These are phyloP conservation scores for Mercenaria mercenaria DNA, from an alignment of 1,140 invertebrate species.

Conservation along the genomic window DNA sequence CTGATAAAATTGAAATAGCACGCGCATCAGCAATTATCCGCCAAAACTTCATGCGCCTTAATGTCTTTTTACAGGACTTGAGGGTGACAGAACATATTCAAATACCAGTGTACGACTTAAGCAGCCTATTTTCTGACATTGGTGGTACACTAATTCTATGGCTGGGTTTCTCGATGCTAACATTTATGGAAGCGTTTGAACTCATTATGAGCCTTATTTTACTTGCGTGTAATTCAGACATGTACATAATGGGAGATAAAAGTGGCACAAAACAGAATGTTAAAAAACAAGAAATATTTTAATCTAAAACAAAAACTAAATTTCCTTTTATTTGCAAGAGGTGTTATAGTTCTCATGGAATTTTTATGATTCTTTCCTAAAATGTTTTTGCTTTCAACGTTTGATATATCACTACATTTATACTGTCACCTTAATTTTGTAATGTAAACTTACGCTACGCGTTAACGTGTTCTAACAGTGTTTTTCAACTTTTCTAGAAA, in stretches of 20 bases:
- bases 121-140: conserved; percentile 82
- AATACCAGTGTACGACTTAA: conserved; percentile 80
- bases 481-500: too few relatives aligned
- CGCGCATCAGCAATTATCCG: conserved; percentile 79
- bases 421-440: too few relatives aligned
- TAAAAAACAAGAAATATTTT: neutral
- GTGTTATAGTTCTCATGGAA: too few relatives aligned
- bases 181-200: conserved; percentile 83
- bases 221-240: conserved; percentile 79
- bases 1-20: conserved; percentile 53
- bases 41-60: conserved; percentile 81
- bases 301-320: too few relatives aligned
- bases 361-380: too few relatives aligned
- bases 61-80: conserved; percentile 82
- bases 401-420: too few relatives aligned
- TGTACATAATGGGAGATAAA: conserved; percentile 60
- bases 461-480: too few relatives aligned
- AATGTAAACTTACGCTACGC: too few relatives aligned
- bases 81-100: conserved; percentile 82
- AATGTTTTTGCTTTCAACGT: too few relatives aligned
- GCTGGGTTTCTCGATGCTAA: conserved; percentile 84
- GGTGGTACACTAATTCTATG: conserved; percentile 82
- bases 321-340: too few relatives aligned
- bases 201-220: conserved; percentile 76
- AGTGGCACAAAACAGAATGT: neutral